Base-by-base conservation (phyloP, 92 coral and sea anemone species). In the Epizoanthus scotinus region DNA sequence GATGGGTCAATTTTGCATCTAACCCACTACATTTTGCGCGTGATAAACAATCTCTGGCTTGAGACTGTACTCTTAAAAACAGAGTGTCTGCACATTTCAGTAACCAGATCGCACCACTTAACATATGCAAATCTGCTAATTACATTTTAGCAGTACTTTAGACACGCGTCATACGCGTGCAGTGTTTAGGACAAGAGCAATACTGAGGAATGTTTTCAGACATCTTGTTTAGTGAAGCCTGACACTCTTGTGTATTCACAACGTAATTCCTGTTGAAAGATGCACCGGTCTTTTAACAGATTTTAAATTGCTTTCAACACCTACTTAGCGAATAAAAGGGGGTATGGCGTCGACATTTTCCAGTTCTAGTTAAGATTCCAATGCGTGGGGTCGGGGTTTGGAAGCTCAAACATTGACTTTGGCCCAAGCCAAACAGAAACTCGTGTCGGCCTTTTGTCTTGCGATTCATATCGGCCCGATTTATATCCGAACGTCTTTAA, bases 151-250 rank as follows among this genome's bases (percentile, higher is more conserved):
- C 67, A 21, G 24, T 58, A 29, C 66, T 9, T n/a, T 10, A 2
- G 81, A 55, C 81, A 60, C 81, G 81, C 68, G 81, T 54, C 81
- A 1, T 53, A 31, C 81, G 81, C 81, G 81, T 75, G 81, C 63
- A 57, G 19, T 59, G 25, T 75, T 25, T 57, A 64, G 40, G 70
- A 29, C 70, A 42, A 38, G 20, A 17, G 13, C 28, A 75, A 38
- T 5, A 58, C 59, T 55, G 22, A 38, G 67, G 56, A 59, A 75
- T 74, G 44, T 58, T 58, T 40, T 18, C 50, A 44, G 53, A 74
- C 20, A 29, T 36, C 63, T 24, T 75, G 81, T 59, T 58, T 75
- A 55, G 31, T 34, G 67, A 75, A 21, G 34, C 54, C 21, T 74
- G 31, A 58, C 29, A 36, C 54, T 57, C 49, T 63, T 54, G 29